phyloP scores from a whole-genome alignment of 2,888 invertebrate genomes.

The Orthosia gothica region DNA sequence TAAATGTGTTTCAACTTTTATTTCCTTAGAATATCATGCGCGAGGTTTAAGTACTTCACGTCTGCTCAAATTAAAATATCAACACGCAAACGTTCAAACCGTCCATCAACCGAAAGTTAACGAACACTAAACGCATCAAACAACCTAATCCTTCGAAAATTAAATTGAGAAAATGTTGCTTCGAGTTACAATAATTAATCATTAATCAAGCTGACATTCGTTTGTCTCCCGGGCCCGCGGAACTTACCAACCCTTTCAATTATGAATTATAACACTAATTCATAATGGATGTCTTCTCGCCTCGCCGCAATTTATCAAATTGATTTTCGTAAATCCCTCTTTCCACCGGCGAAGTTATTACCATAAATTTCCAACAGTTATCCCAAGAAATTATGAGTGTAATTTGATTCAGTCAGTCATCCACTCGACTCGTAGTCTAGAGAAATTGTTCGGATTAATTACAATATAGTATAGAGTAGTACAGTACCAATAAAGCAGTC shows the following conservation, averaged over 20 bases:
- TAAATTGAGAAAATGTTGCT: constrained; percentile 71
- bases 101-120: constrained; percentile 30
- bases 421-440: constrained; percentile 62
- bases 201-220: constrained; percentile 88
- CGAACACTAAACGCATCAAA: constrained; percentile 63
- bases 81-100: background rate
- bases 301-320: constrained; percentile 89
- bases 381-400: constrained; percentile 86
- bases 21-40: background rate
- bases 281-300: constrained; percentile 87
- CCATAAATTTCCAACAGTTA: constrained; percentile 88
- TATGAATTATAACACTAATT: constrained; percentile 90
- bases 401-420: constrained; percentile 83
- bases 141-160: constrained; percentile 70
- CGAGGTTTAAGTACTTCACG: background rate
- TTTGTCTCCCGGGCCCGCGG: constrained; percentile 84
- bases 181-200: constrained; percentile 81
- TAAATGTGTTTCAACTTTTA: background rate
- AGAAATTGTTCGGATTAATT: constrained; percentile 71
- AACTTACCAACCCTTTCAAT: constrained; percentile 89
- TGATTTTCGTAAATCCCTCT: constrained; percentile 86
- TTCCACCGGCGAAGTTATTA: constrained; percentile 80
- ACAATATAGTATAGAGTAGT: constrained; percentile 19
- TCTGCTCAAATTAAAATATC: background rate
- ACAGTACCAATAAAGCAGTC: no score